These are phyloP conservation scores for Zaprionus gabonicus DNA, from an alignment of 1,140 invertebrate species.

Conservation along the genomic window DNA sequence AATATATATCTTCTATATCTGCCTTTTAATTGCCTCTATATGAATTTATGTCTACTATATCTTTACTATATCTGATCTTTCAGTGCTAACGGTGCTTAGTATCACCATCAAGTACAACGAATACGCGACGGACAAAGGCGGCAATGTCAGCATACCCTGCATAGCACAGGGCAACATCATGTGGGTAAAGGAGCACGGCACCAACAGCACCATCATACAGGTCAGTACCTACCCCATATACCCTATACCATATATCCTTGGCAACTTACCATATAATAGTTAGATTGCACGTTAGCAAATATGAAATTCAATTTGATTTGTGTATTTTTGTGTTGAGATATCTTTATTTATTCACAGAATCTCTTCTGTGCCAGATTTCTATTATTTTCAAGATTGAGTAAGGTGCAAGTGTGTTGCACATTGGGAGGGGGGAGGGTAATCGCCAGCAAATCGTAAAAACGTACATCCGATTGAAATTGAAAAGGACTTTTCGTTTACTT, in stretches of 20 bases:
- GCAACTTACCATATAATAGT: background rate
- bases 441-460: slow-evolving; percentile 1
- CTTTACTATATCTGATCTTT: slow-evolving; percentile 15
- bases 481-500: background rate
- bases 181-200: slow-evolving; percentile 82
- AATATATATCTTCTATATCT: background rate
- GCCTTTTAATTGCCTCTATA: background rate
- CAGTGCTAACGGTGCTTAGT: slow-evolving; percentile 83
- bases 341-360: too few species aligned
- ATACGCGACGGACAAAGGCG: slow-evolving; percentile 81
- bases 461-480: slow-evolving; percentile 1
- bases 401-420: too few species aligned
- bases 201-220: slow-evolving; percentile 77
- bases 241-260: too few species aligned
- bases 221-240: slow-evolving; percentile 26
- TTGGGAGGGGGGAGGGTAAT: background rate
- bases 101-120: slow-evolving; percentile 84
- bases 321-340: too few species aligned
- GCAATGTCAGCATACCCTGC: slow-evolving; percentile 82
- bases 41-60: background rate
- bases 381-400: background rate
- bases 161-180: slow-evolving; percentile 76
- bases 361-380: background rate
- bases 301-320: too few species aligned
- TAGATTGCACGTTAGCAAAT: too few species aligned